A percentile compares a stretch with the other conserved stretches of the same genome.
phyloP scores from a whole-genome alignment of 2,888 invertebrate species.

The Macrophya annulata region DNA sequence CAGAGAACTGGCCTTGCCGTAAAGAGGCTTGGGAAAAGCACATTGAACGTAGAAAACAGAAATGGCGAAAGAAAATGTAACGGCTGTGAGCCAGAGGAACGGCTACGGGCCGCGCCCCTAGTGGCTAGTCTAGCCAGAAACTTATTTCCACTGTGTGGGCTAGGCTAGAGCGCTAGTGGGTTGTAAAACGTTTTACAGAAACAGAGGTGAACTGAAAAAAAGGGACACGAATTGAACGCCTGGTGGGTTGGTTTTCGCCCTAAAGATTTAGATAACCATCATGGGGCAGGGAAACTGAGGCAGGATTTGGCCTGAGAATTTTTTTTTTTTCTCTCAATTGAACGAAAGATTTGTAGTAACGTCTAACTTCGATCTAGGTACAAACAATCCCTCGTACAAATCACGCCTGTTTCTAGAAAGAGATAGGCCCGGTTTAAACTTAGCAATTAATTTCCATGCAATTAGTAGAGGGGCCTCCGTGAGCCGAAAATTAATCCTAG shows the following conservation, averaged over 20 bases:
- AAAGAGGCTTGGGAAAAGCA: slow-evolving; percentile 62
- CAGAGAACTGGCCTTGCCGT: neutral
- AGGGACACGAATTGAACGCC: slow-evolving; percentile 39
- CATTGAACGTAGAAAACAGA: slow-evolving; percentile 70
- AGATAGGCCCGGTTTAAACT: slow-evolving; percentile 48
- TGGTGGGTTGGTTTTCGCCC: slow-evolving; percentile 31
- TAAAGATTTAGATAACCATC: slow-evolving; percentile 45
- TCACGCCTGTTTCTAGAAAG: slow-evolving; percentile 28
- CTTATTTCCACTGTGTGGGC: slow-evolving; percentile 65
- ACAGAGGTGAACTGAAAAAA: slow-evolving; percentile 55
- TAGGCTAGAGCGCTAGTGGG: slow-evolving; percentile 60
- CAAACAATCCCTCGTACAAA: slow-evolving; percentile 36
- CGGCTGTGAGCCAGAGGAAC: slow-evolving; percentile 41
- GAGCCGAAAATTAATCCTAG: slow-evolving; percentile 54
- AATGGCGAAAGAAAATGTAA: slow-evolving; percentile 66
- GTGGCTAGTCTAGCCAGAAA: slow-evolving; percentile 69
- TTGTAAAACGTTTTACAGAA: slow-evolving; percentile 63
- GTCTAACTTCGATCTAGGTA: slow-evolving; percentile 9
- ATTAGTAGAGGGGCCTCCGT: slow-evolving; percentile 39
- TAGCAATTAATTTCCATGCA: slow-evolving; percentile 53
- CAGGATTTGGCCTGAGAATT: neutral
- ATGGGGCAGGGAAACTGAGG: neutral
- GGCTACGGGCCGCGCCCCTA: slow-evolving; percentile 65
- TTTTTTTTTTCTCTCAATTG: neutral
- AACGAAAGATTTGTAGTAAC: slow-evolving; percentile 42